Conservation (phyloP, 1,140 invertebrate species). For the Drosophila ironensis region DNA sequence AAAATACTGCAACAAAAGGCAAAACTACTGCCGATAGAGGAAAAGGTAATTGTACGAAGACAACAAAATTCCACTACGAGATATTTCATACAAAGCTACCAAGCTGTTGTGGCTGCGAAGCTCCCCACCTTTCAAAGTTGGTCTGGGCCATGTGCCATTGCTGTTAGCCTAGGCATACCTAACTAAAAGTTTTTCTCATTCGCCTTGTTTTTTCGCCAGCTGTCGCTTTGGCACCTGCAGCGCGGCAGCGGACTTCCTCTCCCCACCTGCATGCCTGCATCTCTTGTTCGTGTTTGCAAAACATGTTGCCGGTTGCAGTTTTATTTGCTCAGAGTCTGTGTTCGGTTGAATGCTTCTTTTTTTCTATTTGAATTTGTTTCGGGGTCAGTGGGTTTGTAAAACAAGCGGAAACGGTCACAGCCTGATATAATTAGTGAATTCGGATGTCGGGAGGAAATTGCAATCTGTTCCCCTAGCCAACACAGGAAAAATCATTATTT, state of each 20-base stretch:
- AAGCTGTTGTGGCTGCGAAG: constrained; percentile 14
- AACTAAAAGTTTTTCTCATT: constrained; percentile 27
- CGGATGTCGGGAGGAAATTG: constrained; percentile 10
- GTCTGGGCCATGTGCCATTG: constrained; percentile 57
- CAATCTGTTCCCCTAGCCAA: constrained; percentile 32
- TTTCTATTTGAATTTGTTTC: constrained; percentile 38
- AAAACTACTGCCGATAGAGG: constrained; percentile 30
- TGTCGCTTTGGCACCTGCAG: constrained; percentile 52
- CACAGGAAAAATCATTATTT: too few species aligned
- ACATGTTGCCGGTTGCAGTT: constrained; percentile 50
- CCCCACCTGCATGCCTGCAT: neutral
- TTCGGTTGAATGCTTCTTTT: constrained; percentile 1
- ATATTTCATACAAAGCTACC: constrained; percentile 8
- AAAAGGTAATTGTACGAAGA: constrained; percentile 63
- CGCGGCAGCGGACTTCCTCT: constrained; percentile 27
- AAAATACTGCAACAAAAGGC: constrained; percentile 60
- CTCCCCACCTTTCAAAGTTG: constrained; percentile 19
- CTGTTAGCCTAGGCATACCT: constrained; percentile 45
- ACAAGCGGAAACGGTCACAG: constrained; percentile 40
- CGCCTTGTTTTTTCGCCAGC: constrained; percentile 21
- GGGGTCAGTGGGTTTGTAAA: constrained; percentile 60
- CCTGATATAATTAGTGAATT: constrained; percentile 5
- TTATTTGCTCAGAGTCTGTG: constrained; percentile 21
- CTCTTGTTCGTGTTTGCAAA: constrained; percentile 13
- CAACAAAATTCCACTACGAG: constrained; percentile 12